These are phyloP conservation scores for Anolis apletophallus DNA, from an alignment of 2,797 vertebrate genomes.

Conservation along the genomic window DNA sequence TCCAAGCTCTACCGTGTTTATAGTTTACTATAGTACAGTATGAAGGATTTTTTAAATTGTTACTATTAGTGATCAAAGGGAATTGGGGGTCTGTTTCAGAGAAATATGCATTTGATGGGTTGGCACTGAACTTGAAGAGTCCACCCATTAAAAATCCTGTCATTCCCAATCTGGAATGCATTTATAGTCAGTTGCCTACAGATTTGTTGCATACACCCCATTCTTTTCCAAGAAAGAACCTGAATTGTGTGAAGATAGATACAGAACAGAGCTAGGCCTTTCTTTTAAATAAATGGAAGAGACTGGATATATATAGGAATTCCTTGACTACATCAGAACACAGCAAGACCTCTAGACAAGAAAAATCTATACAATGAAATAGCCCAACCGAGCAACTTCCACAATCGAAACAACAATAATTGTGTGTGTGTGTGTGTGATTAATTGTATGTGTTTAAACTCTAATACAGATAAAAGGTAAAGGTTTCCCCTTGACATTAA, in stretches of 20 bases:
- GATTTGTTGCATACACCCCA: neutral
- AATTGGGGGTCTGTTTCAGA: neutral
- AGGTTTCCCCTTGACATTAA: too few species aligned
- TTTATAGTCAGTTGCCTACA: neutral
- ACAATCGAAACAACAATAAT: neutral
- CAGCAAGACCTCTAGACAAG: neutral
- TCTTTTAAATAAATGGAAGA: neutral
- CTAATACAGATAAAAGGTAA: neutral
- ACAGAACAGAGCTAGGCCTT: neutral
- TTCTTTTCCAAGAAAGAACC: neutral
- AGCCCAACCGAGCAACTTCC: neutral
- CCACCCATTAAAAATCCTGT: neutral
- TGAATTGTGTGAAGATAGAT: neutral
- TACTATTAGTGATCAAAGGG: neutral
- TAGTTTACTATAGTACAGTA: too few species aligned
- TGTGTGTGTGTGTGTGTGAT: neutral
- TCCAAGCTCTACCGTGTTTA: too few species aligned
- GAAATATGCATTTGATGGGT: neutral
- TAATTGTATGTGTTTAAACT: constrained; percentile 22
- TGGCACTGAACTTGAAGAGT: neutral
- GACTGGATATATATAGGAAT: neutral
- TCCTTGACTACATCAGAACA: neutral
- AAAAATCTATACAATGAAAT: neutral
- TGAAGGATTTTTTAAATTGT: too few species aligned
- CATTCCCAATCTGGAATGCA: neutral